phyloP scores from a whole-genome alignment of 2,797 vertebrate species.

The Sebastes flavidus region DNA sequence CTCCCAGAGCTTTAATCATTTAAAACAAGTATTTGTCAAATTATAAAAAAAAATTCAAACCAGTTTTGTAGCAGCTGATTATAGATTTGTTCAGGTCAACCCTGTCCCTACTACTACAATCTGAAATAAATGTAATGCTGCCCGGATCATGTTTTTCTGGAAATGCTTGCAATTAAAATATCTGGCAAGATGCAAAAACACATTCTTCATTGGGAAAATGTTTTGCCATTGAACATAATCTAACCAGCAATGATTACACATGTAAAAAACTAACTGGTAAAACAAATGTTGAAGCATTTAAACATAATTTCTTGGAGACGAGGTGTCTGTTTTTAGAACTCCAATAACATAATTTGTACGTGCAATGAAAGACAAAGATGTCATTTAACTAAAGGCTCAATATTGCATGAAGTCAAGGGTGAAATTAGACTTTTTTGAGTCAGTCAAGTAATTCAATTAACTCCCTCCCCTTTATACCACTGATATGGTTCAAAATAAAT shows the following conservation, averaged over 20 bases:
- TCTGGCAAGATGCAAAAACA: not conserved
- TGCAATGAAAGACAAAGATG: not conserved
- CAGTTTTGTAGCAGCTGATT: not conserved
- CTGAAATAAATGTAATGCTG: not conserved
- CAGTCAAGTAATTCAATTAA: slow-evolving; percentile 9
- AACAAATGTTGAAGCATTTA: not conserved
- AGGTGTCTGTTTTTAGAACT: not conserved
- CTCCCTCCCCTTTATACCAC: not conserved
- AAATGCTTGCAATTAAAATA: not conserved
- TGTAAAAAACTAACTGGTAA: not conserved
- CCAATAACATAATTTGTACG: not conserved
- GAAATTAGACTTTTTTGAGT: slow-evolving; percentile 14
- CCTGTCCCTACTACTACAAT: not conserved
- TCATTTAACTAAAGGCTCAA: not conserved
- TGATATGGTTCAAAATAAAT: not conserved
- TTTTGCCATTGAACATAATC: not conserved
- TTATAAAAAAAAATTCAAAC: not conserved
- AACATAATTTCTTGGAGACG: no score
- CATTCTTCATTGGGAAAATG: not conserved
- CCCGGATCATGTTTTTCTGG: not conserved
- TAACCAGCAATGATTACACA: not conserved
- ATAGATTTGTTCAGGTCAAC: not conserved
- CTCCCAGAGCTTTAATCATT: not conserved
- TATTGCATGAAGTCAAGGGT: slow-evolving; percentile 11
- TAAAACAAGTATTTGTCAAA: not conserved